Evolutionary conservation across 2,113 vertebrate genomes (phyloP).

Genomic region (Camelus bactrianus): DNA sequence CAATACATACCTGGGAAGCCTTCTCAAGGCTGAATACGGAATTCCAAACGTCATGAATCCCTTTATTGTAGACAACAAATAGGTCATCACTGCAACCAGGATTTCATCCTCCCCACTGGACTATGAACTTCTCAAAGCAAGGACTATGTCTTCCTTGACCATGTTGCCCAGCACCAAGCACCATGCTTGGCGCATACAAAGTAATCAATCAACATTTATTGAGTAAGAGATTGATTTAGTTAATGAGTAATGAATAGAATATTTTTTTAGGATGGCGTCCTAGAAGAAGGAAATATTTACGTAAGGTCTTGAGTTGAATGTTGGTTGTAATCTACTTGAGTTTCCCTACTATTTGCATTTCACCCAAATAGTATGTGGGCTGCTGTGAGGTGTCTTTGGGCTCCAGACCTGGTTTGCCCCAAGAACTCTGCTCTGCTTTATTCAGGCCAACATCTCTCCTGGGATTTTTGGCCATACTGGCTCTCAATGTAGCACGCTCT

Average conservation of each 20-base stretch:
- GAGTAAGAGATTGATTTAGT: slow-evolving; percentile 10
- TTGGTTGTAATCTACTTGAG: neutral
- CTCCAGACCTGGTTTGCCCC: neutral
- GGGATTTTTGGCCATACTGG: neutral
- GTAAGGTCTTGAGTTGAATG: neutral
- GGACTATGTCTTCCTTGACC: neutral
- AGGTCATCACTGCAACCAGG: neutral
- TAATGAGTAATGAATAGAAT: neutral
- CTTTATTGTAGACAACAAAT: neutral
- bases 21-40: neutral
- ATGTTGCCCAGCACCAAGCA: neutral
- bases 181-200: neutral
- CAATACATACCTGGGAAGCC: neutral
- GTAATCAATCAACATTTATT: neutral
- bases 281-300: slow-evolving; percentile 42
- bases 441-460: neutral
- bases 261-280: neutral
- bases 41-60: neutral
- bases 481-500: neutral
- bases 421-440: neutral
- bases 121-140: neutral
- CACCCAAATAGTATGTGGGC: neutral
- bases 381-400: neutral
- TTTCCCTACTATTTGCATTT: slow-evolving; percentile 9
- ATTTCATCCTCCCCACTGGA: neutral